Evolutionary conservation across 30 jellyfish, hydroid and myxozoan genomes (phyloP).

Genomic region (Cassiopea xamachana): DNA sequence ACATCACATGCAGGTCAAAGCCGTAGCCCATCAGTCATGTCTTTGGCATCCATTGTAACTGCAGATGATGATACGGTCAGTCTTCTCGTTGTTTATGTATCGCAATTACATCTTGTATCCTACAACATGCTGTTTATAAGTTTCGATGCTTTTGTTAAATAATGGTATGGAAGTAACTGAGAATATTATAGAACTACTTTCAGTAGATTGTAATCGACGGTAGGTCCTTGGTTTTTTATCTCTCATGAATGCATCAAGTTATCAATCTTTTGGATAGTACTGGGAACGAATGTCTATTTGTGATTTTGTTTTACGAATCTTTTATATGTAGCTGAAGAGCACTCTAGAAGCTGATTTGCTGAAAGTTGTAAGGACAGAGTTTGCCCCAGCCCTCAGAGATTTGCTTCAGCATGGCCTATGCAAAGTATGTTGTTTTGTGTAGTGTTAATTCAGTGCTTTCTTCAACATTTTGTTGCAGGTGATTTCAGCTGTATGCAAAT

Average conservation of each 20-base stretch:
- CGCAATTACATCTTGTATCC: not conserved
- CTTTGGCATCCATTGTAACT: slow-evolving; percentile 46
- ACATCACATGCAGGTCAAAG: slow-evolving; percentile 55
- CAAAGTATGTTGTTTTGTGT: slow-evolving; percentile 43
- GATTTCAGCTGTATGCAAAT: too few relatives aligned
- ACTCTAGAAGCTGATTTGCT: slow-evolving; percentile 75
- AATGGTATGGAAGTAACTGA: too few relatives aligned
- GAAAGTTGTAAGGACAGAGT: slow-evolving; percentile 79
- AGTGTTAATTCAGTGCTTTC: too few relatives aligned
- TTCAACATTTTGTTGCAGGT: too few relatives aligned
- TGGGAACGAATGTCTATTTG: not conserved
- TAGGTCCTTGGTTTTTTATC: too few relatives aligned
- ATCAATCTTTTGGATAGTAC: too few relatives aligned
- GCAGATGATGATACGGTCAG: slow-evolving; percentile 61
- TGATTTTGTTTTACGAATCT: not conserved
- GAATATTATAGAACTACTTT: too few relatives aligned
- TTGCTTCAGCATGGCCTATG: slow-evolving; percentile 96
- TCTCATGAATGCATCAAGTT: too few relatives aligned
- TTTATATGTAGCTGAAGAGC: slow-evolving; percentile 33
- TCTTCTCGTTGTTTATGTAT: not conserved
- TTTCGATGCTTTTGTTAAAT: too few relatives aligned
- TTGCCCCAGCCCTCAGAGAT: slow-evolving; percentile 80
- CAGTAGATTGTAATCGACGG: too few relatives aligned
- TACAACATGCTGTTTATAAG: too few relatives aligned
- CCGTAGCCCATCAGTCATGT: slow-evolving; percentile 75